Conservation (phyloP, 2,888 invertebrate species). For the Catocala sponsa region DNA sequence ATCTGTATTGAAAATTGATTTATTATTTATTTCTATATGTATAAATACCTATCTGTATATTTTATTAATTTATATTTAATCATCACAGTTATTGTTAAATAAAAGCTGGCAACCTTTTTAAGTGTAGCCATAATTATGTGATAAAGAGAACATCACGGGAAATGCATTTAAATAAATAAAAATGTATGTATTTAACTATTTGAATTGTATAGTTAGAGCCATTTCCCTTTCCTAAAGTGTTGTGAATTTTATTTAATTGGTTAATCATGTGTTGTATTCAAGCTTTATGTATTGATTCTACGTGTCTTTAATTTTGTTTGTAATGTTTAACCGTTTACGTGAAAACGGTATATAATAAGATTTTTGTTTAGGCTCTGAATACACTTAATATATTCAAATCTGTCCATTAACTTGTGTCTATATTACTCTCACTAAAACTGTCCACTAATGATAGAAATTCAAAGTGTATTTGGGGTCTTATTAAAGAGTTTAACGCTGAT, state of each 20-base stretch:
- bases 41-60: conserved; percentile 2
- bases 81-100: conserved; percentile 22
- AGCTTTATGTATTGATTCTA: conserved; percentile 37
- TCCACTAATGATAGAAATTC: neutral
- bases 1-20: neutral
- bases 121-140: conserved; percentile 22
- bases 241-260: conserved; percentile 37
- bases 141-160: conserved; percentile 26
- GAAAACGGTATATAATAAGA: neutral
- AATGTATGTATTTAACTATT: conserved; percentile 13
- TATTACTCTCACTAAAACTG: neutral
- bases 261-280: conserved; percentile 36
- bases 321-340: neutral
- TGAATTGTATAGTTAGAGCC: conserved; percentile 12
- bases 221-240: conserved; percentile 27
- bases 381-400: conserved; percentile 4
- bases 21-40: conserved; percentile 14
- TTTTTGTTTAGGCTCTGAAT: conserved; percentile 3
- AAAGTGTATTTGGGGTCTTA: conserved; percentile 5
- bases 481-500: neutral
- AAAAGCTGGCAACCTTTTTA: conserved; percentile 4
- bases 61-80: conserved; percentile 11
- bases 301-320: conserved; percentile 32
- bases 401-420: neutral
- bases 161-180: conserved; percentile 33